These are phyloP conservation scores for Bombus pyrosoma DNA, from an alignment of 1,140 invertebrate species.

Conservation along the genomic window DNA sequence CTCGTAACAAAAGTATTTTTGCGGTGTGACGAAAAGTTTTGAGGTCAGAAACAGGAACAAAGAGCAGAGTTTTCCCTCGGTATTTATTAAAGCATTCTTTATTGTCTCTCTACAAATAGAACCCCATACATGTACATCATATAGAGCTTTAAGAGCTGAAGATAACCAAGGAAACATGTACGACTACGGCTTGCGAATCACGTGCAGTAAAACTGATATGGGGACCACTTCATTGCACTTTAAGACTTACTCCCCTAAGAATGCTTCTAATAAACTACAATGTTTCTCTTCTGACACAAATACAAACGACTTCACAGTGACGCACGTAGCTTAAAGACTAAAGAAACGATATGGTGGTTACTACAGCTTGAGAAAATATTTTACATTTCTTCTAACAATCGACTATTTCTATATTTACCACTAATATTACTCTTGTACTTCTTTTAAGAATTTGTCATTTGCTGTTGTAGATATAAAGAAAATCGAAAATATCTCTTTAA, in stretches of 20 bases:
- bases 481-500: too few species aligned
- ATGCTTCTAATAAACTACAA: constrained; percentile 44
- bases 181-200: constrained; percentile 41
- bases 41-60: background rate
- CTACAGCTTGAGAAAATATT: background rate
- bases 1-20: background rate
- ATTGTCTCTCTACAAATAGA: background rate
- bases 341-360: constrained; percentile 22
- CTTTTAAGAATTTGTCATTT: too few species aligned
- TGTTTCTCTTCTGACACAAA: background rate
- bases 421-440: too few species aligned
- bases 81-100: background rate
- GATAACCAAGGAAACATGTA: background rate
- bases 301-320: constrained; percentile 14
- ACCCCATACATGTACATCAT: background rate
- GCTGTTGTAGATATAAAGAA: too few species aligned
- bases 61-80: background rate
- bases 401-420: background rate
- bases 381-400: background rate
- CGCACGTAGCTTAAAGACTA: constrained; percentile 10
- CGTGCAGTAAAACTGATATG: constrained; percentile 51
- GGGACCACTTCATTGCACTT: constrained; percentile 37
- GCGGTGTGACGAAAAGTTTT: background rate
- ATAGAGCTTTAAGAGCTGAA: background rate
- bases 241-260: constrained; percentile 14